A percentile compares a stretch with the other conserved stretches of the same genome.
Conservation (phyloP, 1,140 invertebrate genomes). For the Pararge aegeria region DNA sequence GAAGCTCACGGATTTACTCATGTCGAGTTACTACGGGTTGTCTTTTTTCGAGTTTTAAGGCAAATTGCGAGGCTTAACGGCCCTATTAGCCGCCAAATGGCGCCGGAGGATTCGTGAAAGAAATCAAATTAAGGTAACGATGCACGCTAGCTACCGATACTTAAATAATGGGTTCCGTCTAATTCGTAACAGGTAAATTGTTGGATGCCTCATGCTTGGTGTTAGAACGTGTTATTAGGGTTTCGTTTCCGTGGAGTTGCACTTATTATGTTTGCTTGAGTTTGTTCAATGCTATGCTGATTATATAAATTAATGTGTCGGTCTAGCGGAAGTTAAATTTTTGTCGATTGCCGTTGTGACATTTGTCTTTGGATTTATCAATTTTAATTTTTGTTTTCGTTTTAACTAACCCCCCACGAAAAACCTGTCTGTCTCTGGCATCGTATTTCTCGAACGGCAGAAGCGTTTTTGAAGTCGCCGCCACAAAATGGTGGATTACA, state of each 20-base stretch:
- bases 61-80: constrained; percentile 55
- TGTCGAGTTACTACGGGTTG: constrained; percentile 54
- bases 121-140: constrained; percentile 75
- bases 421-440: too few species aligned
- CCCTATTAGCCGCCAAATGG: constrained; percentile 72
- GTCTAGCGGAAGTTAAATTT: constrained; percentile 12
- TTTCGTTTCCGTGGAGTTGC: constrained; percentile 26
- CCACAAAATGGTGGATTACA: too few species aligned
- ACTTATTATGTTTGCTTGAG: constrained; percentile 32
- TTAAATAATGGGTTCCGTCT: constrained; percentile 70
- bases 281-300: constrained; percentile 38
- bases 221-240: constrained; percentile 48
- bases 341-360: constrained; percentile 9
- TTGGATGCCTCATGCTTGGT: constrained; percentile 56
- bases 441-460: too few species aligned
- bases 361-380: constrained; percentile 9
- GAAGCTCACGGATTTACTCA: constrained; percentile 61
- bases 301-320: constrained; percentile 40
- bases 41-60: constrained; percentile 51
- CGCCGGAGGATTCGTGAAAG: constrained; percentile 60
- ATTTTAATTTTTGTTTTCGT: neutral
- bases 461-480: too few species aligned
- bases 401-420: neutral
- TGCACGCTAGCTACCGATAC: constrained; percentile 72
- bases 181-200: constrained; percentile 64